Evolutionary conservation across 2,888 invertebrate genomes (phyloP).

Genomic region (Nomada fabriciana): DNA sequence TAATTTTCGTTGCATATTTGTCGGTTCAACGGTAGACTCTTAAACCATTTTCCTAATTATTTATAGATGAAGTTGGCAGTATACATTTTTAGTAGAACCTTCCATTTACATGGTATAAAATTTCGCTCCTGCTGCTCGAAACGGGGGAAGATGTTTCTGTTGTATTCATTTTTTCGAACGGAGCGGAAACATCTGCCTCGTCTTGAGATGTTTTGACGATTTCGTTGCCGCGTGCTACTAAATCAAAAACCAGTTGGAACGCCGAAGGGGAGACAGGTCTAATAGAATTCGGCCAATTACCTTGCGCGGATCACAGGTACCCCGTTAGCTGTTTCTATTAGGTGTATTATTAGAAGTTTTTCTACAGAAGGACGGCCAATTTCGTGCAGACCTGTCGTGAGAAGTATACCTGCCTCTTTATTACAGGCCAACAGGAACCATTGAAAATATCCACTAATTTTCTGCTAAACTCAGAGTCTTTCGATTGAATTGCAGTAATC

Average conservation of each 20-base stretch:
- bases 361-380: constrained; percentile 60
- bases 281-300: constrained; percentile 80
- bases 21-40: too few relatives aligned
- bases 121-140: too few relatives aligned
- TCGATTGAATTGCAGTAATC: not conserved
- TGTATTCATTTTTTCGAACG: not conserved
- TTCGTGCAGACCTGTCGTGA: constrained; percentile 54
- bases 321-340: constrained; percentile 72
- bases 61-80: too few relatives aligned
- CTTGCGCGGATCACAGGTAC: constrained; percentile 57
- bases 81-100: too few relatives aligned
- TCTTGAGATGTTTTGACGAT: constrained; percentile 40
- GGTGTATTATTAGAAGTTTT: constrained; percentile 65
- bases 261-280: constrained; percentile 64
- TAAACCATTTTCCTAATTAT: too few relatives aligned
- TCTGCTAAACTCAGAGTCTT: constrained; percentile 52
- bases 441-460: constrained; percentile 38
- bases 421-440: constrained; percentile 44
- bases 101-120: too few relatives aligned
- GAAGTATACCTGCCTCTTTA: constrained; percentile 58
- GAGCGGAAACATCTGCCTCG: not conserved
- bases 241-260: constrained; percentile 66
- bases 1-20: too few relatives aligned
- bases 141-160: not conserved
- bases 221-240: constrained; percentile 73